These are phyloP conservation scores for Abscondita cerata DNA, from an alignment of 2,888 invertebrate species.

Conservation along the genomic window DNA sequence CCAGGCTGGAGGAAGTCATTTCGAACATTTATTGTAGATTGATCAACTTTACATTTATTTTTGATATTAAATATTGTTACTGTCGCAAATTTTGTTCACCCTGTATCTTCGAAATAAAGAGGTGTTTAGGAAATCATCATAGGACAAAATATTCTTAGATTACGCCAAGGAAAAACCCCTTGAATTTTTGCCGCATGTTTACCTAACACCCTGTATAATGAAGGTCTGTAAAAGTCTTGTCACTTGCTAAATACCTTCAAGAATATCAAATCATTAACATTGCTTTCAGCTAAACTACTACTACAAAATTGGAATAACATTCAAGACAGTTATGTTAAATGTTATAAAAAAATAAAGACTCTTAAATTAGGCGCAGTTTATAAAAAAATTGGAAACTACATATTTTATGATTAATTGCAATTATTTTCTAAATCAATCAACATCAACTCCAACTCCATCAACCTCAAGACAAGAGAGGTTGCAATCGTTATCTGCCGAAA, in stretches of 20 bases:
- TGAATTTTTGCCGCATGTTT: too few relatives aligned
- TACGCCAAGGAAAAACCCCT: too few relatives aligned
- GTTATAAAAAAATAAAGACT: constrained; percentile 15
- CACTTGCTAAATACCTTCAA: constrained; percentile 44
- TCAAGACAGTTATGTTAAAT: constrained; percentile 13
- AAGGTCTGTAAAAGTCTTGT: constrained; percentile 45
- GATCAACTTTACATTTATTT: too few relatives aligned
- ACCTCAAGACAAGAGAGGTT: neutral
- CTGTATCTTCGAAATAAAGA: too few relatives aligned
- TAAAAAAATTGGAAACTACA: neutral
- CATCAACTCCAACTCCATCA: neutral
- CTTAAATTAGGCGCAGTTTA: constrained; percentile 4
- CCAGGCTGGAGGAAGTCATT: too few relatives aligned
- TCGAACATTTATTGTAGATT: too few relatives aligned
- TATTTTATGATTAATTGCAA: neutral
- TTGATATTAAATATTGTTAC: too few relatives aligned
- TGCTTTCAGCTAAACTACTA: constrained; percentile 11
- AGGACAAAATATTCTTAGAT: too few relatives aligned
- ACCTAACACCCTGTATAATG: too few relatives aligned
- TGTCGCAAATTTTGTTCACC: too few relatives aligned
- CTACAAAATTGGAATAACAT: constrained; percentile 11
- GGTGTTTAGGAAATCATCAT: too few relatives aligned
- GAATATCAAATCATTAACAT: constrained; percentile 17
- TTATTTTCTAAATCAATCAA: neutral
- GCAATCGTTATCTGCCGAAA: neutral